A percentile compares a stretch with the other conserved stretches of the same genome.
Evolutionary conservation across 1,140 invertebrate genomes (phyloP).

Genomic region (Cataglyphis hispanica): DNA sequence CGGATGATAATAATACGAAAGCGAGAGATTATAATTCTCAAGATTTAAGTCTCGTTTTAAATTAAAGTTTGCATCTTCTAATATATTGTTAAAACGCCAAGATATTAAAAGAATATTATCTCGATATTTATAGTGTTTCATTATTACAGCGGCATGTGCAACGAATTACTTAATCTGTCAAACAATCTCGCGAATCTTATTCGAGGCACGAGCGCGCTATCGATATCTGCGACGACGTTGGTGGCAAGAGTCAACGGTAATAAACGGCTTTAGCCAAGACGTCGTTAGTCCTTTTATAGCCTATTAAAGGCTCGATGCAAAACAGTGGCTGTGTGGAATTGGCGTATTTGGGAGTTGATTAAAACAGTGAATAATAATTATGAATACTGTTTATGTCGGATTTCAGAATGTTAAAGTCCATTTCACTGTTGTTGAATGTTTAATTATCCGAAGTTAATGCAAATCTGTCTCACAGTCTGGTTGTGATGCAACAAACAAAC

Average conservation of each 20-base stretch:
- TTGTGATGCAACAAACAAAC: background rate
- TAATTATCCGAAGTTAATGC: conserved; percentile 17
- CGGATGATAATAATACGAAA: background rate
- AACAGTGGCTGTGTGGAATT: conserved; percentile 33
- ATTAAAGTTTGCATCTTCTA: background rate
- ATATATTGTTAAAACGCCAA: background rate
- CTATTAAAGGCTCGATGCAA: conserved; percentile 57
- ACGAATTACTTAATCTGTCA: conserved; percentile 66
- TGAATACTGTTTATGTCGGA: conserved; percentile 61
- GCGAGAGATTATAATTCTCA: no score
- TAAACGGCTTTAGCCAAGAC: conserved; percentile 64
- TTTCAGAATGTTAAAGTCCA: background rate
- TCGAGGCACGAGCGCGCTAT: background rate
- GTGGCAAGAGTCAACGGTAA: conserved; percentile 58
- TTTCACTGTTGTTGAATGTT: background rate
- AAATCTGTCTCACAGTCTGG: background rate
- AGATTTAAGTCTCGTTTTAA: background rate
- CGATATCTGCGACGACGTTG: conserved; percentile 48
- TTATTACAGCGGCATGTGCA: conserved; percentile 46
- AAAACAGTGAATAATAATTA: conserved; percentile 58
- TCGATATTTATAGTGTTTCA: background rate
- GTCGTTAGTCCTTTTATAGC: conserved; percentile 64
- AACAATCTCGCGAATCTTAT: conserved; percentile 34
- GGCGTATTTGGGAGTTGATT: conserved; percentile 64
- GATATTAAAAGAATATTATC: background rate